A percentile compares a stretch with the other conserved stretches of the same genome.
Evolutionary conservation across 2,888 invertebrate genomes (phyloP).

Genomic region (Lochmaea crataegi): DNA sequence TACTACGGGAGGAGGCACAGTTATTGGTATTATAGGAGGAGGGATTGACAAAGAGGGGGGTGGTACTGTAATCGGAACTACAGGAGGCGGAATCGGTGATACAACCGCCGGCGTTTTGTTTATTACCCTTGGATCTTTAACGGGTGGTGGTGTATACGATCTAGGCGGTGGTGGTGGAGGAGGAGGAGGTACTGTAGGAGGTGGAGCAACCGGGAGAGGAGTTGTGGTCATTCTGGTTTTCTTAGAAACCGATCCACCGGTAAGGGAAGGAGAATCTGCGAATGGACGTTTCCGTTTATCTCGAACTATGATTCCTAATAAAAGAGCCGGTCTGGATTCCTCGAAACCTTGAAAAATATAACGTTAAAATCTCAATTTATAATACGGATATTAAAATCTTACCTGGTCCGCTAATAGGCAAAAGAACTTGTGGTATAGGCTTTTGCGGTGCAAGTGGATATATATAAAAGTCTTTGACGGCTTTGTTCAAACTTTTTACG

Average conservation of each 20-base stretch:
- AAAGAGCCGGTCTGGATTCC: constrained; percentile 80
- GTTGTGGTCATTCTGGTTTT: constrained; percentile 46
- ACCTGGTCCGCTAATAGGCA: constrained; percentile 80
- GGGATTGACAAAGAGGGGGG: constrained; percentile 30
- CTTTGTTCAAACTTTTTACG: constrained; percentile 80
- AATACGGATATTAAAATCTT: constrained; percentile 26
- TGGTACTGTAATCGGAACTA: constrained; percentile 39
- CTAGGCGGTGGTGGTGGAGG: constrained; percentile 43
- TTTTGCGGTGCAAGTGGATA: constrained; percentile 84
- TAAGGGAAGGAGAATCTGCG: constrained; percentile 37
- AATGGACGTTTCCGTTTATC: constrained; percentile 67
- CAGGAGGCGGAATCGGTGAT: constrained; percentile 33
- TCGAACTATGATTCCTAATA: constrained; percentile 85
- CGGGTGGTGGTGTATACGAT: constrained; percentile 66
- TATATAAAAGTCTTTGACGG: constrained; percentile 94
- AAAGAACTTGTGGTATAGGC: constrained; percentile 76
- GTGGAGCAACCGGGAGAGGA: constrained; percentile 41
- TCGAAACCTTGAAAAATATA: constrained; percentile 69
- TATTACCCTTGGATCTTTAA: constrained; percentile 56
- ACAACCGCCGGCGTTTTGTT: constrained; percentile 48
- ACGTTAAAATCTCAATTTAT: neutral
- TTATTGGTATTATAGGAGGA: constrained; percentile 28
- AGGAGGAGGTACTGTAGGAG: constrained; percentile 43
- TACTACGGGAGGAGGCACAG: constrained; percentile 23
- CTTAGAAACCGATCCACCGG: constrained; percentile 37